phyloP scores from a whole-genome alignment of 2,888 invertebrate species.

The Cheiracanthium punctorium region DNA sequence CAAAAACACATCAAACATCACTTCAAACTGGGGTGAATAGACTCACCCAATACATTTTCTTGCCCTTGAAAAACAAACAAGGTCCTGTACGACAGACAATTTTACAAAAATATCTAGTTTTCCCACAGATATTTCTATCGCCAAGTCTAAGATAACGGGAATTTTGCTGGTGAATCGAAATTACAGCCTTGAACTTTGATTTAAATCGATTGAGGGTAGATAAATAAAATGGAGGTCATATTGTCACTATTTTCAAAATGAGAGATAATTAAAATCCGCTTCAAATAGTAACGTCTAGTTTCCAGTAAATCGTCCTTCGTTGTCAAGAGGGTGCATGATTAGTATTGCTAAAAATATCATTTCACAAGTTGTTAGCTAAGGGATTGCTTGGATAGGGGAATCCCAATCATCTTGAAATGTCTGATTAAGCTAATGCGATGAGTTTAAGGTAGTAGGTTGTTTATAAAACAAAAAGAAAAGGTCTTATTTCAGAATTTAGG shows the following conservation, averaged over 20 bases:
- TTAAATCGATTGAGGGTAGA: background rate
- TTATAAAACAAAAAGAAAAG: too few species aligned
- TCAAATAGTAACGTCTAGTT: background rate
- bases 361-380: background rate
- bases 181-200: background rate
- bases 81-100: background rate
- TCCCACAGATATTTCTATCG: background rate
- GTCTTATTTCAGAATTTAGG: too few species aligned
- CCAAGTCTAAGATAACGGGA: background rate
- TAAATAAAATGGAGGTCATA: background rate
- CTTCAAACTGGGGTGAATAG: background rate
- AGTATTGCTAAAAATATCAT: background rate
- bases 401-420: too few species aligned
- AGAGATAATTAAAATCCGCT: background rate
- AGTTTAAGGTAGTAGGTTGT: too few species aligned
- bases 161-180: background rate
- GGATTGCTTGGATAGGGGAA: too few species aligned
- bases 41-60: background rate
- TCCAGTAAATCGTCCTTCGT: background rate
- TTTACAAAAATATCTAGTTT: background rate
- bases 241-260: slow-evolving; percentile 7
- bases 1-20: background rate
- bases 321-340: background rate
- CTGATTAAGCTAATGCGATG: too few species aligned
- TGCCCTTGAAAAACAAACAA: background rate